Evolutionary conservation across 2,888 invertebrate genomes (phyloP), one percentile per base, ranked within the genome.

Genomic region (Limnephilus marmoratus): DNA sequence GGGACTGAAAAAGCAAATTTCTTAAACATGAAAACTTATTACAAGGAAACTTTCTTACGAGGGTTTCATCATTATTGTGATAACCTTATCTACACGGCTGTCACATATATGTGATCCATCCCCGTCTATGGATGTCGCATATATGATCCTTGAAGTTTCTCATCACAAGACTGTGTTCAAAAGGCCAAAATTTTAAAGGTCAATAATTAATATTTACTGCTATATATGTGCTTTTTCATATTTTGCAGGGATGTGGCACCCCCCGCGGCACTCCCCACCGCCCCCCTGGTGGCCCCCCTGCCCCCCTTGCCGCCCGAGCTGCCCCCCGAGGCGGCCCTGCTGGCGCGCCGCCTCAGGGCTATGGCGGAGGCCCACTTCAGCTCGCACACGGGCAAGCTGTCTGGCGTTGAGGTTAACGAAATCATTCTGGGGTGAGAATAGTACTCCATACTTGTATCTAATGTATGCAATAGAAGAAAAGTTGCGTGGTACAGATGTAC

Each of bases 351-450:
- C 4, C 89, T 93, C 37, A 92, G 90, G 81, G 91, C 91, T 1
- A 85, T 93, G 29, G 92, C 93, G 31, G 93, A 93, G 24, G 85
- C 92, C 2, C 93, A 93, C 68, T 93, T 92, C 83, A 31, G 93
- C n/a, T 92, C 93, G 12, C 92, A 91, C 90, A 93, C 93, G 2
- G 93, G 93, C 31, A 93, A 93, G 90, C 89, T 93, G 4, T 92
- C 93, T 18, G 93, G 93, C 7, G 49, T 90, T 3, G 93, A 93
- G 91, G 93, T 93, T 49, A 93, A 93, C 82, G 93, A 93, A 34
- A 93, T 93, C 37, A 93, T 93, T 45, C 88, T 93, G 15, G 93
- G 92, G 93, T 93, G 53, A 85, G 92, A 90, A 80, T 82, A 29
- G 11, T 31, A 31, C 13, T 53, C 18, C 4, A 18, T 13, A 49